Base-by-base conservation (phyloP, 2,888 invertebrate genomes). In the Drosophila longiperda region DNA sequence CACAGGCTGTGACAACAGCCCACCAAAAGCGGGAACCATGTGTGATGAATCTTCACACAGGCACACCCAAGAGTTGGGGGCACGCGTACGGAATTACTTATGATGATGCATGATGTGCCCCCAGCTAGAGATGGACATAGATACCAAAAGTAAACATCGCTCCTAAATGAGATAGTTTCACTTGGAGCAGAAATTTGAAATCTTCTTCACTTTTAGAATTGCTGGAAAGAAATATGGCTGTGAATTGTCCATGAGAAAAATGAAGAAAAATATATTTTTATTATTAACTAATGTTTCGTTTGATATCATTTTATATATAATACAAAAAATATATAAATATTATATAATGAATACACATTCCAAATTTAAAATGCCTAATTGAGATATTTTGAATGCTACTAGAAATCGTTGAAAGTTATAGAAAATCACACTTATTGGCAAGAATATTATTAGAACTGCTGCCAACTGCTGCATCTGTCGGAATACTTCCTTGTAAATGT, bases 1-100 rank as follows among this genome's bases (percentile, higher is more conserved):
- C 70, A 59, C 88, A 82, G 89, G 78, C 87, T 87, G 87, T 81
- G 74, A 65, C 86, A 74, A 63, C 54, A 61, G 65, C 36, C 61
- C 68, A 58, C 40, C 64, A 42, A 59, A 58, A 65, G 48, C 42
- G 54, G 68, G 68, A 50, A 77, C 70, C 87, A 87, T 84, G 75
- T 88, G 89, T 81, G 84, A 76, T 79, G 80, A 80, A 87, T 87
- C 72, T 78, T 40, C 63, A 49, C 45, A 50, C 42, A 63, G 53
- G 50, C 66, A 49, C 38, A 57, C 33, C 15, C 17, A 34, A 40
- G 79, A 79, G 82, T 73, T 67, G 66, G 63, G 60, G 61, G 42
- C 64, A 74, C 61, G 66, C 64, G 68, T 61, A 42, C 38, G 50
- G 80, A 80, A 82, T 80, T 82, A 84, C 84, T 78, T 78, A 74